Percentiles rank a stretch among this genome's conserved stretches.
These are phyloP conservation scores for Stramonita haemastoma DNA, from an alignment of 2,888 invertebrate genomes.

Conservation along the genomic window DNA sequence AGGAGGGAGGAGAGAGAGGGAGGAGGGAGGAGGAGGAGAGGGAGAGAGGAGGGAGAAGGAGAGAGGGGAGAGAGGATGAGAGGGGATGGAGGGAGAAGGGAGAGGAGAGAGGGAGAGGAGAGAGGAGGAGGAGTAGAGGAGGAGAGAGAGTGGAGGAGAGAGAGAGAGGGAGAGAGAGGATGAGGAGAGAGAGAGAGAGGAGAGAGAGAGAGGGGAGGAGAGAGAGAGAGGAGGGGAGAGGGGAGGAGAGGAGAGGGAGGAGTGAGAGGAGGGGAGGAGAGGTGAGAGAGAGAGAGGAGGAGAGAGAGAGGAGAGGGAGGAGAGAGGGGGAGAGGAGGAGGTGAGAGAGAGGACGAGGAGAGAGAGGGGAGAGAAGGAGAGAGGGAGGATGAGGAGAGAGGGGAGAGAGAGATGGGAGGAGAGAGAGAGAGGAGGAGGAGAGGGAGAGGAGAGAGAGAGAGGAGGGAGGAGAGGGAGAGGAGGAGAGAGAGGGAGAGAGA, in stretches of 20 bases:
- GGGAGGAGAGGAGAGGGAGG: background rate
- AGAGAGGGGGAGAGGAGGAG: too few relatives aligned
- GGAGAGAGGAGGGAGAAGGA: background rate
- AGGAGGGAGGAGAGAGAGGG: background rate
- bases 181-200: background rate
- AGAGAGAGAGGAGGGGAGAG: background rate
- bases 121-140: background rate
- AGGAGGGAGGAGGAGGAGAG: background rate
- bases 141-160: background rate
- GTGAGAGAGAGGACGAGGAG: too few relatives aligned
- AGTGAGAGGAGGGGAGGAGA: background rate
- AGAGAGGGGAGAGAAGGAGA: background rate
- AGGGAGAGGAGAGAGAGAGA: background rate
- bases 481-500: background rate
- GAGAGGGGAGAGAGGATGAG: background rate
- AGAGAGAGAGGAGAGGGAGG: background rate
- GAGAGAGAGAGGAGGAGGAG: background rate
- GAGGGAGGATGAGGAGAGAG: background rate
- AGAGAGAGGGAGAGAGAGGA: background rate
- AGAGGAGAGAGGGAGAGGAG: background rate
- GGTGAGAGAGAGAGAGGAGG: background rate
- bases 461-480: background rate
- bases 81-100: background rate
- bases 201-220: background rate
- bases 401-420: background rate